These are phyloP conservation scores for Hystrix brachyura DNA, from an alignment of 2,113 vertebrate species.

Conservation along the genomic window DNA sequence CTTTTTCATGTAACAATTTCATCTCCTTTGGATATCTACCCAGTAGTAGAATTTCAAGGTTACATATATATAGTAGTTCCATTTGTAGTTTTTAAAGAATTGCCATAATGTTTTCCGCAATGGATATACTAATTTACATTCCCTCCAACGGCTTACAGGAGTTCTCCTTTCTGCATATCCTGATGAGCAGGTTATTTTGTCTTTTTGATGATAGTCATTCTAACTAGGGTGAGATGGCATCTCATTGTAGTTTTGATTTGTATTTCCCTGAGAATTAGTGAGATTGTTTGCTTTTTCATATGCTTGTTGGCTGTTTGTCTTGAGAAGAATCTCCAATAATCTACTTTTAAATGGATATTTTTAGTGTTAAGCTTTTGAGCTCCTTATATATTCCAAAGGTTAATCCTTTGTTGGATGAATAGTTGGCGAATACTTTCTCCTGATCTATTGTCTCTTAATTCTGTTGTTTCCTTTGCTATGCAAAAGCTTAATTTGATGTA, in stretches of 20 bases:
- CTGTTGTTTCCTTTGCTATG: neutral
- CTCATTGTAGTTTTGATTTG: neutral
- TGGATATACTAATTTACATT: neutral
- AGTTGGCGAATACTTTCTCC: neutral
- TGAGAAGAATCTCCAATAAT: neutral
- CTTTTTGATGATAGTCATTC: neutral
- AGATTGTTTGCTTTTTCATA: neutral
- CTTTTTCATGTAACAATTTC: neutral
- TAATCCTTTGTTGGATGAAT: neutral
- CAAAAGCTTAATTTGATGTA: neutral
- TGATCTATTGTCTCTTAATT: neutral
- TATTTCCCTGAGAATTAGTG: neutral
- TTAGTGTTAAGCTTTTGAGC: neutral
- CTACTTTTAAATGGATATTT: neutral
- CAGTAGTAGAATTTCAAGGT: no score
- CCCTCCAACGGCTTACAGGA: neutral
- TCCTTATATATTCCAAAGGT: neutral
- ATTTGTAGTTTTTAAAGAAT: neutral
- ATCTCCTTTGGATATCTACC: neutral
- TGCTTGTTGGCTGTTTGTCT: neutral
- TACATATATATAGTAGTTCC: no score
- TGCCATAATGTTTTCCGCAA: neutral
- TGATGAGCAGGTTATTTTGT: neutral
- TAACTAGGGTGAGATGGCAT: neutral
- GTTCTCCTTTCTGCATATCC: neutral